These are phyloP conservation scores for Potamilus streckersoni DNA, from an alignment of 1,140 invertebrate genomes.

Conservation along the genomic window DNA sequence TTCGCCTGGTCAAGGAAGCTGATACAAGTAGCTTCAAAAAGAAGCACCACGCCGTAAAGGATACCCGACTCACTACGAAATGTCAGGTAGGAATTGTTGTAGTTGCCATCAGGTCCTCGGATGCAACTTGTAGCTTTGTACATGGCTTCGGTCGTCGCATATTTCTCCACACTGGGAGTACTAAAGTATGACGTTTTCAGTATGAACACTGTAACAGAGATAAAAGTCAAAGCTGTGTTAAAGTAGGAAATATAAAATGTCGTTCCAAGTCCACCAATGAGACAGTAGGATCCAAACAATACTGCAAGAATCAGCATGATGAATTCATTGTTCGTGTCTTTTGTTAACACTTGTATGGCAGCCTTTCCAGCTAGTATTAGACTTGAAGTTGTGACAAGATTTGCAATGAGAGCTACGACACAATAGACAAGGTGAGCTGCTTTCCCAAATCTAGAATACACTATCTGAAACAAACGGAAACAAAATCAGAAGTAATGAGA, in stretches of 20 bases:
- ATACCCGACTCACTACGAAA: conserved; percentile 41
- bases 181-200: conserved; percentile 36
- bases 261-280: conserved; percentile 66
- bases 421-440: conserved; percentile 62
- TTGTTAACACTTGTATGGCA: conserved; percentile 42
- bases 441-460: conserved; percentile 62
- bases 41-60: conserved; percentile 53
- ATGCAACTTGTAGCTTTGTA: conserved; percentile 50
- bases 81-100: conserved; percentile 46
- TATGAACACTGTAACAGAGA: conserved; percentile 50
- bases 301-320: conserved; percentile 50
- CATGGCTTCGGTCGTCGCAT: conserved; percentile 34
- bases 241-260: conserved; percentile 69
- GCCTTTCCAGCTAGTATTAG: conserved; percentile 50
- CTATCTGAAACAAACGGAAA: conserved; percentile 48
- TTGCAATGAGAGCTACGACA: conserved; percentile 60
- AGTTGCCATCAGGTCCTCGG: conserved; percentile 56
- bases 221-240: conserved; percentile 65
- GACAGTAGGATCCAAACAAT: conserved; percentile 64
- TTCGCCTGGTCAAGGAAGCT: conserved; percentile 67
- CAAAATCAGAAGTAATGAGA: background rate
- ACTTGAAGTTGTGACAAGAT: conserved; percentile 57
- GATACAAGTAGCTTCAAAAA: conserved; percentile 58
- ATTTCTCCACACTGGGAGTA: conserved; percentile 11
- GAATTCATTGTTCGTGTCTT: conserved; percentile 53